Base-by-base conservation (phyloP, 2,113 vertebrate genomes). In the Toxotes chatareus region DNA sequence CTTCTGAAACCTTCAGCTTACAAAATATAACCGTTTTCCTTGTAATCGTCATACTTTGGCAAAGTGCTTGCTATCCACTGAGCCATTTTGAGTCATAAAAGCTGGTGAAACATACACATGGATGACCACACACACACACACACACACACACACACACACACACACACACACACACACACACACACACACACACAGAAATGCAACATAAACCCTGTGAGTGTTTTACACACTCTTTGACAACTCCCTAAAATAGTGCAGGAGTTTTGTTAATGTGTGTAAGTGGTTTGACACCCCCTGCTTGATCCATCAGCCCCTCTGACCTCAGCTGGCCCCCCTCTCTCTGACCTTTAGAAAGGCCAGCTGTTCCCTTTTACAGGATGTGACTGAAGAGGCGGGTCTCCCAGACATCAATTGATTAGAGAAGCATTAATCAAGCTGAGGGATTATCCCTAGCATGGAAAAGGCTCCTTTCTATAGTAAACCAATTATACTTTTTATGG, bases 381-480 rank as follows among this genome's bases (percentile, higher is more conserved):
- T 95, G 96, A 97, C 96, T 95, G 95, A 90, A 95, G 96, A 96
- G 95, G 95, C 94, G 95, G 95, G 93, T 95, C 95, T 95, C 94
- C 91, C 91, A 96, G 96, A 96, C 96, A 95, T 93, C 95, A 95
- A 98, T 98, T 97, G 97, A 99, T 99, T 98, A 97, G 95, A 96
- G 95, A 94, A 90, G 91, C 97, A 97, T 98, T 99, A 97, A 98
- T 98, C 97, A 98, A 96, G 95, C 94, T 83, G 95, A 96, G 94
- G 96, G 97, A 98, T 98, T 98, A 98, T 97, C 96, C 96, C 87
- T 81, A 92, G 94, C 93, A 93, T 84, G 84, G 79, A 95, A 95
- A 95, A 94, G 92, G 92, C 95, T 89, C 80, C 90, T 95, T 95
- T 95, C 96, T 96, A 94, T 95, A 95, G 95, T 97, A 97, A 97